Evolutionary conservation across 2,888 invertebrate species (phyloP).

Genomic region (Plutella xylostella): DNA sequence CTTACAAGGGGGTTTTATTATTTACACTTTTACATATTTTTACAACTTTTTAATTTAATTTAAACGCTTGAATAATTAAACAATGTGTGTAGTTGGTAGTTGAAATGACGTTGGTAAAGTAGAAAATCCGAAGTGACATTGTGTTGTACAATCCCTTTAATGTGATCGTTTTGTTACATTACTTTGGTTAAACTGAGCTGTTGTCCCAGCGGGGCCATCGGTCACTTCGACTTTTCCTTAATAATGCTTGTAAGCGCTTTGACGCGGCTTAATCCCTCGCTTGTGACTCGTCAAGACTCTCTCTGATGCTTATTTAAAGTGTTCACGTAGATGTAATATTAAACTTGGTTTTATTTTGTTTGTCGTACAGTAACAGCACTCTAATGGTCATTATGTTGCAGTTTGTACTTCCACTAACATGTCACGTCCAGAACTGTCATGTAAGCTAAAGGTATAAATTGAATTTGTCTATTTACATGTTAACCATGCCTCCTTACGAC

Average conservation of each 20-base stretch:
- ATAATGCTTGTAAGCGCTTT: constrained; percentile 59
- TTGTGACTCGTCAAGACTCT: constrained; percentile 59
- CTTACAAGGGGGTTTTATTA: constrained; percentile 47
- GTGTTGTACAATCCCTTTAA: neutral
- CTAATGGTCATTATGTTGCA: constrained; percentile 71
- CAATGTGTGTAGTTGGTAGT: constrained; percentile 54
- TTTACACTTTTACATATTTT: constrained; percentile 40
- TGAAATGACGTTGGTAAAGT: constrained; percentile 55
- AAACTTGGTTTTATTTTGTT: constrained; percentile 62
- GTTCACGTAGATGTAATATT: constrained; percentile 65
- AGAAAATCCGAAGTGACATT: constrained; percentile 47
- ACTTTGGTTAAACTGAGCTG: neutral
- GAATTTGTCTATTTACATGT: constrained; percentile 65
- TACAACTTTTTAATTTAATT: constrained; percentile 17
- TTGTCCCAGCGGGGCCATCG: neutral
- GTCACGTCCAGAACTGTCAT: constrained; percentile 70
- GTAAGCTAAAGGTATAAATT: constrained; percentile 69
- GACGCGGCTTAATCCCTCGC: constrained; percentile 65
- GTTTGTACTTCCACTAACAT: constrained; percentile 71
- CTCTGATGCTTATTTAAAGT: constrained; percentile 62
- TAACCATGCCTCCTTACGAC: constrained; percentile 45
- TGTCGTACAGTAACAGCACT: constrained; percentile 70
- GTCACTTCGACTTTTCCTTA: constrained; percentile 50
- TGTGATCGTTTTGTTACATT: too few relatives aligned
- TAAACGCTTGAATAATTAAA: constrained; percentile 25